Conservation (phyloP, 2,888 invertebrate species). For the Pollenia labialis region DNA sequence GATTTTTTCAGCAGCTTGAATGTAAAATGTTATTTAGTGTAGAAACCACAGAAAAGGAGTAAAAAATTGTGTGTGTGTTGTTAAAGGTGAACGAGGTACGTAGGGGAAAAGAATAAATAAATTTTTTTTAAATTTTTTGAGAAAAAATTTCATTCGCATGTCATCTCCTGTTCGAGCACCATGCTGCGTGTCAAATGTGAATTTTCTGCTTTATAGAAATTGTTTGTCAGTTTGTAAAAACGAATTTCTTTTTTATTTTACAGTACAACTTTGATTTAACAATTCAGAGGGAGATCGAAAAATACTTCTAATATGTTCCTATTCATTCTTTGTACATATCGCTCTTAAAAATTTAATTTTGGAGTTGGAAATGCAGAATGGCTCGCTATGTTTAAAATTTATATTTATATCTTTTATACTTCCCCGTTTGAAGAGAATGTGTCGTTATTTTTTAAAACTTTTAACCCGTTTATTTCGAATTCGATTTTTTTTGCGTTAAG, state of each 20-base stretch:
- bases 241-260: not conserved
- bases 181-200: constrained; percentile 10
- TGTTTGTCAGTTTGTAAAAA: constrained; percentile 13
- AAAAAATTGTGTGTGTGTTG: not conserved
- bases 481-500: too few relatives aligned
- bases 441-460: too few relatives aligned
- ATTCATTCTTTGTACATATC: too few relatives aligned
- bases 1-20: not conserved
- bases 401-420: not conserved
- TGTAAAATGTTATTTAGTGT: not conserved
- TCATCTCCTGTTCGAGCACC: constrained; percentile 10
- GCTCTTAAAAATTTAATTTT: too few relatives aligned
- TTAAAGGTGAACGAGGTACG: not conserved
- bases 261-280: too few relatives aligned
- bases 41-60: not conserved
- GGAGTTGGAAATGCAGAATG: too few relatives aligned
- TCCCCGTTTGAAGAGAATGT: too few relatives aligned
- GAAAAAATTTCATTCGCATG: not conserved
- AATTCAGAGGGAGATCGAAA: too few relatives aligned
- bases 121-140: not conserved
- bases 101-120: not conserved
- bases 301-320: too few relatives aligned
- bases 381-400: not conserved
- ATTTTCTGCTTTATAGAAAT: constrained; percentile 17
- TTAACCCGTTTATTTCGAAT: too few relatives aligned